Conservation (phyloP, 2,797 vertebrate genomes). For the Synanceia verrucosa region DNA sequence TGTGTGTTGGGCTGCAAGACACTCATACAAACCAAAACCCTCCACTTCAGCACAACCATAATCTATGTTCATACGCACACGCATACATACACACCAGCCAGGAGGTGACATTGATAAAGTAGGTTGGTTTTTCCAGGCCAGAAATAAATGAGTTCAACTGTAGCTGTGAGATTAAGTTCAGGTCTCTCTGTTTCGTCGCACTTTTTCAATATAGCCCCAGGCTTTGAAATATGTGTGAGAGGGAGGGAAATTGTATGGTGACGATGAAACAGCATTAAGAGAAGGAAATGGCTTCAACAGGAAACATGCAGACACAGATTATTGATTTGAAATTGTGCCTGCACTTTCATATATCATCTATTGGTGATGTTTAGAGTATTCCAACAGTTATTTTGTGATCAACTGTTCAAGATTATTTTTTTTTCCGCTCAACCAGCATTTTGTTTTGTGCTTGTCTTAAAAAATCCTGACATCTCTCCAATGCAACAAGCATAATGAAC, state of each 20-base stretch:
- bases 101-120: constrained; percentile 74
- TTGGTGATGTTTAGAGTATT: background rate
- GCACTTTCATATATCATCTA: constrained; percentile 6
- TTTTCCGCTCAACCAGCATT: background rate
- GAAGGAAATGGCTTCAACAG: background rate
- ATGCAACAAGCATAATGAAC: background rate
- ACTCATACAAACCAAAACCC: constrained; percentile 1
- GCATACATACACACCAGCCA: constrained; percentile 32
- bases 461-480: background rate
- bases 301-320: constrained; percentile 20
- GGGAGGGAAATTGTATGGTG: constrained; percentile 19
- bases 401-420: background rate
- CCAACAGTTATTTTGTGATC: background rate
- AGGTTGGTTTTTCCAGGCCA: constrained; percentile 66
- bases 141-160: constrained; percentile 80
- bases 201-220: constrained; percentile 54
- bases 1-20: background rate
- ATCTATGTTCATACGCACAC: constrained; percentile 31
- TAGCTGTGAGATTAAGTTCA: constrained; percentile 74
- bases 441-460: too few species aligned
- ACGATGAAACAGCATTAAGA: constrained; percentile 17
- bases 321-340: constrained; percentile 19
- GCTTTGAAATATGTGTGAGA: constrained; percentile 31
- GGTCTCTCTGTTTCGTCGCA: constrained; percentile 60
- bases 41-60: constrained; percentile 30